These are phyloP conservation scores for Xiphorhynchus erythropygius DNA, from an alignment of 2,797 vertebrate genomes.

Conservation along the genomic window DNA sequence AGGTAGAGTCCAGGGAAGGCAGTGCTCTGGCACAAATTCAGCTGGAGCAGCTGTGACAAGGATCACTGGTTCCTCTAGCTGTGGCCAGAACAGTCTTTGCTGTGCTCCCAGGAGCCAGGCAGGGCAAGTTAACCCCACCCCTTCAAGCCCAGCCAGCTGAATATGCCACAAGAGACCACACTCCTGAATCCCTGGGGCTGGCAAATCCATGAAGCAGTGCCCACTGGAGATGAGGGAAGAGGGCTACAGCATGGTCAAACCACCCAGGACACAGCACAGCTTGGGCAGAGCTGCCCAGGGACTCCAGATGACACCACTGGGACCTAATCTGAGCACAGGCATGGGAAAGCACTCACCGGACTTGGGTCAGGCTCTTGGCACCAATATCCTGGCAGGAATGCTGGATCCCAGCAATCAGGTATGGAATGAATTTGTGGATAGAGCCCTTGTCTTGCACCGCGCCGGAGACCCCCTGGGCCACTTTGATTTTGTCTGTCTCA, in stretches of 20 bases:
- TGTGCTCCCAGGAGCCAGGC: not conserved
- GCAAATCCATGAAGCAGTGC: not conserved
- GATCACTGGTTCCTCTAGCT: not conserved
- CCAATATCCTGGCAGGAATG: constrained; percentile 98
- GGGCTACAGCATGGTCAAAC: not conserved
- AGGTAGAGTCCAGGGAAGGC: not conserved
- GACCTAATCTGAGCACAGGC: not conserved
- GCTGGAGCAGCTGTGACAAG: not conserved
- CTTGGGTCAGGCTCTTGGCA: constrained; percentile 93
- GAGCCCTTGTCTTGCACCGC: constrained; percentile 98
- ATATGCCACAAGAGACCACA: not conserved
- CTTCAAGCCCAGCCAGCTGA: not conserved
- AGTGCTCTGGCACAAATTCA: not conserved
- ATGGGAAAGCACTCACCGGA: constrained; percentile 79
- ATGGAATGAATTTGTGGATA: constrained; percentile 96
- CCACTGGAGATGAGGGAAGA: not conserved
- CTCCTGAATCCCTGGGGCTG: not conserved
- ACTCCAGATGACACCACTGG: not conserved
- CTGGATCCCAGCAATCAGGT: constrained; percentile 94
- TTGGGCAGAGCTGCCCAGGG: not conserved
- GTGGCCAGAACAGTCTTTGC: not conserved
- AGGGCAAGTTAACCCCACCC: not conserved
- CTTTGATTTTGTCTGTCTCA: constrained; percentile 97
- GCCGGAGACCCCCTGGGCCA: constrained; percentile 96
- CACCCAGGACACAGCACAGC: not conserved